phyloP scores from a whole-genome alignment of 2,113 vertebrate genomes.

The Amphiprion percula region DNA sequence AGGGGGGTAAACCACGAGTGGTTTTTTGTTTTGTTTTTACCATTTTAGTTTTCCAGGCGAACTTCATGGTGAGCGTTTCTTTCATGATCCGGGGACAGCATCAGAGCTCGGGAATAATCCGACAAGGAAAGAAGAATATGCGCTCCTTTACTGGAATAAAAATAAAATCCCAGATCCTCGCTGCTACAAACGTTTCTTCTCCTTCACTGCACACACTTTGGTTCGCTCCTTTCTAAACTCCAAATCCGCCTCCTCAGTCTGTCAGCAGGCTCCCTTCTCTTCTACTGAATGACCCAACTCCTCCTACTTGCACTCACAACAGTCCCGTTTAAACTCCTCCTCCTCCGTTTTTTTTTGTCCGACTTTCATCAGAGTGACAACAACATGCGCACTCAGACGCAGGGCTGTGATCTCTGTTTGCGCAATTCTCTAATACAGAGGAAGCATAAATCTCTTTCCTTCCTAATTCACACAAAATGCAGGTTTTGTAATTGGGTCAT shows the following conservation, averaged over 20 bases:
- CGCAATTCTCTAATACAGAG: conserved; percentile 24
- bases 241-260: conserved; percentile 46
- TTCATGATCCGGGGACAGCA: conserved; percentile 83
- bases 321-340: conserved; percentile 54
- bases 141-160: not conserved
- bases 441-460: not conserved
- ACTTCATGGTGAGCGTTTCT: conserved; percentile 91
- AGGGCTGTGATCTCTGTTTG: conserved; percentile 38
- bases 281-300: conserved; percentile 70
- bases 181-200: not conserved
- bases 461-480: not conserved
- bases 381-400: conserved; percentile 39
- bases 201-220: conserved; percentile 7
- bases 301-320: conserved; percentile 67
- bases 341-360: not conserved
- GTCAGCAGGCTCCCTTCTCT: conserved; percentile 62
- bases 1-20: conserved; percentile 25
- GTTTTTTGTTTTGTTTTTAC: conserved; percentile 78
- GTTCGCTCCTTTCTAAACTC: conserved; percentile 39
- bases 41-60: conserved; percentile 97
- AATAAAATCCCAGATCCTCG: not conserved
- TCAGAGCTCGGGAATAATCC: conserved; percentile 75
- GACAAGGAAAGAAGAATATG: conserved; percentile 35
- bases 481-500: not conserved
- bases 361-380: conserved; percentile 51